Percentiles rank a stretch among this genome's conserved stretches.
Evolutionary conservation across 2,797 vertebrate genomes (phyloP).

Genomic region (Gallinago solitaria): DNA sequence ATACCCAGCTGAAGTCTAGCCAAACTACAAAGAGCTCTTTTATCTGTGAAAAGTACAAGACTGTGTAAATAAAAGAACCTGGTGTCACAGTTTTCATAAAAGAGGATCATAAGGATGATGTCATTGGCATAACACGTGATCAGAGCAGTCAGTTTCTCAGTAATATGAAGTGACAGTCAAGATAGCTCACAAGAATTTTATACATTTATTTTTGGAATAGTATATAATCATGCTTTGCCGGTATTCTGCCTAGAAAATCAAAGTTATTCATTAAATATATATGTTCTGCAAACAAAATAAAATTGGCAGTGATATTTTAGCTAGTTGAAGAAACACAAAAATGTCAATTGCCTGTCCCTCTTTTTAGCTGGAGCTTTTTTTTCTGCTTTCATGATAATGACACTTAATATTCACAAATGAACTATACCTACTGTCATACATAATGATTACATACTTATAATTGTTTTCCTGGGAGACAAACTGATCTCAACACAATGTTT

Average conservation of each 20-base stretch:
- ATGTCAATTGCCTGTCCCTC: background rate
- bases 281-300: background rate
- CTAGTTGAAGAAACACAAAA: background rate
- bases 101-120: background rate
- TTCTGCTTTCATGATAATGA: background rate
- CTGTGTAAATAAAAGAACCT: background rate
- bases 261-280: slow-evolving; percentile 12
- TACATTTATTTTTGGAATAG: slow-evolving; percentile 29
- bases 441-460: background rate
- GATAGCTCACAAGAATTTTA: slow-evolving; percentile 25
- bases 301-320: background rate
- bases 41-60: background rate
- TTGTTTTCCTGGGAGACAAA: background rate
- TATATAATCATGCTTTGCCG: background rate
- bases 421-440: background rate
- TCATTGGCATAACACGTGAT: background rate
- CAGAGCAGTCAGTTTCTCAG: slow-evolving; percentile 36
- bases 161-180: background rate
- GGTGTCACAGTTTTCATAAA: background rate
- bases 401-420: background rate
- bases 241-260: background rate
- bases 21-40: background rate
- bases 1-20: background rate
- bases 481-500: background rate
- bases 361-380: background rate